phyloP scores from a whole-genome alignment of 2,113 vertebrate genomes.

The Sapayoa aenigma region DNA sequence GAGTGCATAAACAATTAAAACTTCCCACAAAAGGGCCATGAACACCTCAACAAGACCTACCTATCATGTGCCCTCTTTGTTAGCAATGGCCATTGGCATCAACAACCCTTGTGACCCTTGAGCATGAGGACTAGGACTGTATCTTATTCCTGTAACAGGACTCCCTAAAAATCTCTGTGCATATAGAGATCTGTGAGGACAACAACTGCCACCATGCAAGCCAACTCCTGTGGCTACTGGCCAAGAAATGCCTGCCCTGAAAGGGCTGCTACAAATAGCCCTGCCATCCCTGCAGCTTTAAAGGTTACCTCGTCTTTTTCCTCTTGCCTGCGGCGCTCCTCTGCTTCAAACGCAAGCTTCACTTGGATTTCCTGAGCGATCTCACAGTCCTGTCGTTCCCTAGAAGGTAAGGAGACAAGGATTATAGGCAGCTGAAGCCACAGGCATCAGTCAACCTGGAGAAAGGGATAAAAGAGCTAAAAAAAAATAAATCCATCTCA shows the following conservation, averaged over 20 bases:
- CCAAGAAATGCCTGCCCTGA: neutral
- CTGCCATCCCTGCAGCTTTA: neutral
- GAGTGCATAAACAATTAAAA: neutral
- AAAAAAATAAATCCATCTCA: neutral
- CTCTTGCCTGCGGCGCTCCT: constrained; percentile 86
- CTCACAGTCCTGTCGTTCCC: constrained; percentile 88
- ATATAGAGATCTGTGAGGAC: neutral
- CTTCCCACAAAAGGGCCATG: neutral
- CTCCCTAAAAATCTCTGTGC: neutral
- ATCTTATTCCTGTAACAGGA: constrained; percentile 13
- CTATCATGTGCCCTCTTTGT: neutral
- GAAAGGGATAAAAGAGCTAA: neutral
- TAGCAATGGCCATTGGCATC: neutral
- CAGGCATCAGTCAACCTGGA: neutral
- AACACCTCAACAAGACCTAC: neutral
- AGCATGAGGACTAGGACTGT: neutral
- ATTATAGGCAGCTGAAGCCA: neutral
- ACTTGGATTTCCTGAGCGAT: constrained; percentile 96
- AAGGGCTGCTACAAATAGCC: neutral
- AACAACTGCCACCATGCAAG: neutral
- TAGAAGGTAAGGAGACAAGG: constrained; percentile 60
- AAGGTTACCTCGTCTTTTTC: constrained; percentile 88
- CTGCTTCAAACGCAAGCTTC: constrained; percentile 87
- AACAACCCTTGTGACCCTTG: neutral
- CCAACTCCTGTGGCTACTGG: neutral